phyloP scores from a whole-genome alignment of 2,797 vertebrate species.

The Amphiprion clarkii region DNA sequence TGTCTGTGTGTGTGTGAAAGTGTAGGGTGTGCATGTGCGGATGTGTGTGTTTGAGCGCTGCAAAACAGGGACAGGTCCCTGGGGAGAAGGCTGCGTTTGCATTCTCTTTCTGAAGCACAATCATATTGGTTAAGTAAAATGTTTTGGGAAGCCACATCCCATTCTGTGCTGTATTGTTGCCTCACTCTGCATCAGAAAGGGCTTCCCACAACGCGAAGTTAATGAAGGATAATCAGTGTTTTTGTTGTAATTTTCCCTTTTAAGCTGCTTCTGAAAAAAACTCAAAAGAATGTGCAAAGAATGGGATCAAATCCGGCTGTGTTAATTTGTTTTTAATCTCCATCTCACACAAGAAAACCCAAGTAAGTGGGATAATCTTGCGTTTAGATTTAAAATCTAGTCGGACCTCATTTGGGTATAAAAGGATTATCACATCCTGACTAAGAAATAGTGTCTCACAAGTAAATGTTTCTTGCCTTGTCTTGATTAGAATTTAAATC shows the following conservation, averaged over 20 bases:
- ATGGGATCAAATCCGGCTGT: constrained; percentile 19
- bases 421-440: constrained; percentile 39
- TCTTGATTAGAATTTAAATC: constrained; percentile 14
- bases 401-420: constrained; percentile 27
- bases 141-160: constrained; percentile 35
- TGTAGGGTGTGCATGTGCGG: not conserved
- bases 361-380: constrained; percentile 33
- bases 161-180: constrained; percentile 27
- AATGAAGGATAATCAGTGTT: constrained; percentile 28
- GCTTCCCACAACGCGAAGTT: constrained; percentile 13
- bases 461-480: constrained; percentile 19
- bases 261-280: constrained; percentile 36
- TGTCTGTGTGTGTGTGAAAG: not conserved
- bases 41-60: constrained; percentile 27
- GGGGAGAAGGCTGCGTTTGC: constrained; percentile 57
- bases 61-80: constrained; percentile 72
- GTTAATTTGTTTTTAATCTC: constrained; percentile 42
- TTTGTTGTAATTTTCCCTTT: constrained; percentile 32
- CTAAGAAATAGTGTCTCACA: constrained; percentile 11
- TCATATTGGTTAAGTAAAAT: constrained; percentile 61
- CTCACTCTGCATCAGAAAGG: constrained; percentile 24
- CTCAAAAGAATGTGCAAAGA: not conserved
- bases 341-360: constrained; percentile 16
- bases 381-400: constrained; percentile 43
- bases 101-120: constrained; percentile 53